Evolutionary conservation across 2,888 invertebrate genomes (phyloP).

Genomic region (Miltochrista miniata): DNA sequence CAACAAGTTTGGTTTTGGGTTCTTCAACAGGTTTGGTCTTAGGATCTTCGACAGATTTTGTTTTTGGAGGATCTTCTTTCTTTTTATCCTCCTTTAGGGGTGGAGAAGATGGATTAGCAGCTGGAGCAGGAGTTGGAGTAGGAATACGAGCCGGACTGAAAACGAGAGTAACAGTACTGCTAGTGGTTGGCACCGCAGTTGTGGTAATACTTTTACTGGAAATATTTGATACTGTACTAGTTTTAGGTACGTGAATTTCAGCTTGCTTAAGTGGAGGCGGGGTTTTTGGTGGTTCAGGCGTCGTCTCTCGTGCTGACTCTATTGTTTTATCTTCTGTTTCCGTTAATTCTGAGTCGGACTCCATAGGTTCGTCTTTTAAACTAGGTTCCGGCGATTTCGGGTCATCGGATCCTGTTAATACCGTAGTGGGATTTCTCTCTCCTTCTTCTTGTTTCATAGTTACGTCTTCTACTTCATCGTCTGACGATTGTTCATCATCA

Average conservation of each 20-base stretch:
- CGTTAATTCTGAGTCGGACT: slow-evolving; percentile 40
- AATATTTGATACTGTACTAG: slow-evolving; percentile 18
- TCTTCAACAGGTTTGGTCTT: slow-evolving; percentile 31
- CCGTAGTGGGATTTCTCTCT: slow-evolving; percentile 47
- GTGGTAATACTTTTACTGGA: slow-evolving; percentile 9
- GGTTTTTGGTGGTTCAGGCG: slow-evolving; percentile 60
- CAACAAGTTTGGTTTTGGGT: slow-evolving; percentile 14
- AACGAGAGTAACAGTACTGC: not conserved
- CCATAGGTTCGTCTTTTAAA: slow-evolving; percentile 23
- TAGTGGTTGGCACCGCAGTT: slow-evolving; percentile 3
- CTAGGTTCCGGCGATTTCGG: slow-evolving; percentile 34
- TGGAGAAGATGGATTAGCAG: not conserved
- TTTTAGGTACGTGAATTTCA: slow-evolving; percentile 26
- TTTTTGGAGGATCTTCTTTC: slow-evolving; percentile 22
- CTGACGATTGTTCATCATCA: slow-evolving; percentile 81
- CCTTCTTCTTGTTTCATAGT: slow-evolving; percentile 55
- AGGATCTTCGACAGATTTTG: slow-evolving; percentile 6
- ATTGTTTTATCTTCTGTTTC: slow-evolving; percentile 40
- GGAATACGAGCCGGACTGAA: slow-evolving; percentile 6
- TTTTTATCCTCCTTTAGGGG: slow-evolving; percentile 15
- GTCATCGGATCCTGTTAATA: slow-evolving; percentile 45
- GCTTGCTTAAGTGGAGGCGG: slow-evolving; percentile 49
- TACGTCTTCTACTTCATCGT: slow-evolving; percentile 66
- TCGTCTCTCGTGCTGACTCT: slow-evolving; percentile 41
- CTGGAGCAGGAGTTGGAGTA: not conserved